Evolutionary conservation across 2,888 invertebrate species (phyloP), one percentile per base, ranked within the genome.

Genomic region (Heliconius cydno): DNA sequence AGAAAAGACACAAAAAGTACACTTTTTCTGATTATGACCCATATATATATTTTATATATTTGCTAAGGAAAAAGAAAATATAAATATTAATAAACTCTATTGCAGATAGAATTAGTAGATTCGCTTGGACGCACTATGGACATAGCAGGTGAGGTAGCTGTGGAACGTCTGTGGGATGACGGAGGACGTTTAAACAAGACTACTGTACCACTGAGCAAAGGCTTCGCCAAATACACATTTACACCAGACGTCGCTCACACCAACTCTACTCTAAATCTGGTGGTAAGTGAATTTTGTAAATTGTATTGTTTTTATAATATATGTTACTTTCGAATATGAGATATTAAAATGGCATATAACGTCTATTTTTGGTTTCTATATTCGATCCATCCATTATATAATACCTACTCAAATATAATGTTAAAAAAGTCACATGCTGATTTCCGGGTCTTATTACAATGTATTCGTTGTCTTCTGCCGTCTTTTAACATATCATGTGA

Each of bases 261-360:
- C 65, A 95, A 96, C 68, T 96, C 96, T 28, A 97, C 97, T 5
- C 95, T 98, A 60, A 96, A 97, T 84, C 96, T 98, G 85, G 97
- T 97, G 94, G 97, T 97, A 93, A 88, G 88, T 81, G 2, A 65
- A 25, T 19, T 19, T 34, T 57, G n/a, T 73, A n/a, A 13, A 5
- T 22, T 28, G 28, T 57, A 22, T 22, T 57, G 9, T 57, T 22
- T 57, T 57, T 22, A 57, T 0, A 57, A 52, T 19, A 19, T 52
- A 19, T 52, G 0, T 1, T 52, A 19, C 19, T 52, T 57, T 57
- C 22, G 0, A 57, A 57, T 22, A 57, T 22, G 7, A 22, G 19
- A 2, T 19, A 22, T 57, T 22, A 46, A 46, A 46, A 57, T 52
- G 12, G 12, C 3, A 41, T 41, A 41, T 41, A 4, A 46, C 46